phyloP scores from a whole-genome alignment of 2,888 invertebrate species.

The Drosophila hamatofila region DNA sequence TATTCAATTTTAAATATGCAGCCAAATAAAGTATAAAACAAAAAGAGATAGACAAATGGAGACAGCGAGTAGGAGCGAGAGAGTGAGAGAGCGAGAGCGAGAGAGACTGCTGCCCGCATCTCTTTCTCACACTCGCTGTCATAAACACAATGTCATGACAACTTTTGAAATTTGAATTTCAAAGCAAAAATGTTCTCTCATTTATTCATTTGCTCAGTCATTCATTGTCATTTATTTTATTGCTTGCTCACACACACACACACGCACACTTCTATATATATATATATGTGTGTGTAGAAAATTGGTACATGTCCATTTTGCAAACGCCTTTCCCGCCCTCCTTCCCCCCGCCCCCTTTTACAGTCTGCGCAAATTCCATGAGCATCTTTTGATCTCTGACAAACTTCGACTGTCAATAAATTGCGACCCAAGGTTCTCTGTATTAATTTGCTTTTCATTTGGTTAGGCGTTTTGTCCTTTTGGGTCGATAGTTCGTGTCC shows the following conservation, averaged over 20 bases:
- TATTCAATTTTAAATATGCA: slow-evolving; percentile 80
- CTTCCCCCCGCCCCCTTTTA: not conserved
- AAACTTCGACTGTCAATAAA: slow-evolving; percentile 68
- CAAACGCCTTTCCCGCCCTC: not conserved
- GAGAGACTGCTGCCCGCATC: slow-evolving; percentile 12
- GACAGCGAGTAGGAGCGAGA: slow-evolving; percentile 2
- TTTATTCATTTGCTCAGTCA: slow-evolving; percentile 81
- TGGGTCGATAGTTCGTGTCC: slow-evolving; percentile 58
- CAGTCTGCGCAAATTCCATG: slow-evolving; percentile 53
- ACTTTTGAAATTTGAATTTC: slow-evolving; percentile 83
- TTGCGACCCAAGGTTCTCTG: slow-evolving; percentile 67
- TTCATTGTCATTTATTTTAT: slow-evolving; percentile 82
- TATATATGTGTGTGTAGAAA: slow-evolving; percentile 20
- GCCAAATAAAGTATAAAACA: slow-evolving; percentile 43
- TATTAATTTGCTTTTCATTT: slow-evolving; percentile 79
- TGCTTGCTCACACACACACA: slow-evolving; percentile 52
- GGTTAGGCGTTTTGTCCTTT: slow-evolving; percentile 49
- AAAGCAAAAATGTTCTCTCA: slow-evolving; percentile 80
- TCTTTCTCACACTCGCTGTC: slow-evolving; percentile 48
- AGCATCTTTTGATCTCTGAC: slow-evolving; percentile 71
- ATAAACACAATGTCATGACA: slow-evolving; percentile 82
- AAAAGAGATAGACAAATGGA: slow-evolving; percentile 4
- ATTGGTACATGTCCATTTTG: slow-evolving; percentile 67
- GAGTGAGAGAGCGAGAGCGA: slow-evolving; percentile 8
- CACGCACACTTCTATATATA: slow-evolving; percentile 6